Evolutionary conservation across 2,888 invertebrate genomes (phyloP), one percentile per base, ranked within the genome.

Genomic region (Hirtodrosophila duncani): DNA sequence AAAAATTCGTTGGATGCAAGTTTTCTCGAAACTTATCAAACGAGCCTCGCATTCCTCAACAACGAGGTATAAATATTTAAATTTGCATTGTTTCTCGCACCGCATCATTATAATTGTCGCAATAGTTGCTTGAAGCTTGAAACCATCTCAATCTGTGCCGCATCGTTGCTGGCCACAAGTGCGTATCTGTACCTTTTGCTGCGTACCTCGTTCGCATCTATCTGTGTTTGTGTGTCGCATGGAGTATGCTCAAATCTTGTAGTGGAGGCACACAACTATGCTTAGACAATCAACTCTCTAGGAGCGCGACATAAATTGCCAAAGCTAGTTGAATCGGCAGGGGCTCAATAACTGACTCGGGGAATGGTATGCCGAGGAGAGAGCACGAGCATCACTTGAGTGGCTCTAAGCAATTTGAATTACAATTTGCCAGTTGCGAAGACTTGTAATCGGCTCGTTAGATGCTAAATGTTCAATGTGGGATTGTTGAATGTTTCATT

Each of bases 21-120:
- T 18, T 20, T 7, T 13, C 10, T 29, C 5, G 2, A 16, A 41
- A 50, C 27, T 27, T 2, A 8, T 14, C 7, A 8, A 29, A 1
- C 66, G 17, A 2, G 48, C 70, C 70, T 65, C 78, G 78, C 56
- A 10, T 9, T 38, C 38, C 16, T 42, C 5, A 8, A 18, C 17
- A 39, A 20, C 62, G 45, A 48, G 62, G 51, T 60, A 78, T 72
- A 78, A 45, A 55, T n/a, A 30, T 49, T 55, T 52, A 33, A 53
- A 48, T 62, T 74, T 58, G 79, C 71, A 72, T 72, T 72, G 79
- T 58, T 66, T 70, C 55, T 46, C 53, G 67, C 58, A 63, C 56
- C 63, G 42, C 50, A 64, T 58, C 67, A 67, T 70, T 79, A 67
- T 79, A 72, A 72, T 72, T 72, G 72, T 72, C 75, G 75, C 72